Evolutionary conservation across 1,140 invertebrate species (phyloP).

Genomic region (Drosophila gunungcola): DNA sequence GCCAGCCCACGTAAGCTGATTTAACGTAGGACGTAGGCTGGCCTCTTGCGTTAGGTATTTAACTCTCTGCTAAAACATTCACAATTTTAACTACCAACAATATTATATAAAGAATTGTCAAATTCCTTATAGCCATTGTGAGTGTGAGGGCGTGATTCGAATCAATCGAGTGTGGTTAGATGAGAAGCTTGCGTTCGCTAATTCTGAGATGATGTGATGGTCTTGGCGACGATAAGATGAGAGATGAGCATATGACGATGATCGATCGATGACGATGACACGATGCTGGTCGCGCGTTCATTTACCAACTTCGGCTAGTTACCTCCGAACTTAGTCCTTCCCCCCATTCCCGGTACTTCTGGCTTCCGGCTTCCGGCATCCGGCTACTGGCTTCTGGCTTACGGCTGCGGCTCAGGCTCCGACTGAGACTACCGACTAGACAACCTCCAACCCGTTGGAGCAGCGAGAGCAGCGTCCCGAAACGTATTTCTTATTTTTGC

Average conservation of each 20-base stretch:
- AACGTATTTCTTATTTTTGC: conserved; percentile 80
- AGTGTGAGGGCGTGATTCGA: conserved; percentile 49
- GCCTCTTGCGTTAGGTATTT: conserved; percentile 75
- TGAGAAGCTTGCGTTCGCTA: conserved; percentile 59
- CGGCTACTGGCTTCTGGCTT: conserved; percentile 20
- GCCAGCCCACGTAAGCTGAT: conserved; percentile 45
- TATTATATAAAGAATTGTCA: conserved; percentile 81
- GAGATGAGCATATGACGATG: conserved; percentile 46
- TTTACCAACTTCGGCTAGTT: conserved; percentile 42
- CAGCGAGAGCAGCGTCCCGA: conserved; percentile 47
- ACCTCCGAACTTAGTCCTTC: conserved; percentile 48
- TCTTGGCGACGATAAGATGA: conserved; percentile 36
- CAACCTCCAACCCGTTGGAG: conserved; percentile 50
- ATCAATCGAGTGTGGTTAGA: conserved; percentile 39
- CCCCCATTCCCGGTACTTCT: conserved; percentile 38
- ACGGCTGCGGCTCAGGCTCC: conserved; percentile 18
- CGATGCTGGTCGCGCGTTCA: conserved; percentile 25
- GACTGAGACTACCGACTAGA: conserved; percentile 51
- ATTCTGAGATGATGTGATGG: conserved; percentile 52
- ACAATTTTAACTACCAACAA: conserved; percentile 65
- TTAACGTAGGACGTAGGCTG: conserved; percentile 38
- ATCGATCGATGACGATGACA: conserved; percentile 33
- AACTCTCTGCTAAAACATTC: conserved; percentile 66
- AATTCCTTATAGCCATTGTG: conserved; percentile 78
- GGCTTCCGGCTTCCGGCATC: conserved; percentile 17